Base-by-base conservation (phyloP, 2,888 invertebrate species). In the Heliconius cydno region DNA sequence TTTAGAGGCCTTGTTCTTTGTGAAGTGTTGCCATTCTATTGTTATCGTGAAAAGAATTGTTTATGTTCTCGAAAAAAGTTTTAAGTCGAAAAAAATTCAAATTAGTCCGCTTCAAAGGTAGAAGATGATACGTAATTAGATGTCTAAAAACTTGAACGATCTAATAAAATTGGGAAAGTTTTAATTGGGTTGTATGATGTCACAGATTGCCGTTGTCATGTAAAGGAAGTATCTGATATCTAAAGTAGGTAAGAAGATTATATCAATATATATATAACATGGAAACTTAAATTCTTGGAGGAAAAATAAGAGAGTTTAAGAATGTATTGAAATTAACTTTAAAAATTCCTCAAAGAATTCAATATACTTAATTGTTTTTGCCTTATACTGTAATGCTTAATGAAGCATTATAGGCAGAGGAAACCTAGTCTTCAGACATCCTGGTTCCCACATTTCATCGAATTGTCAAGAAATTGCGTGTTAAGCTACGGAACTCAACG, bases 11-110 rank as follows among this genome's bases (percentile, higher is more conserved):
- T 68, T 38, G 28, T 71, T 67, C 68, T 77, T 78, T 82, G 52
- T 71, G 34, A 75, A 77, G 41, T 71, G 72, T 79, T 78, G 65
- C 25, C 28, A 28, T 65, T 60, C 75, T 73, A 79, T 81, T 82
- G 82, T 81, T 81, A 66, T 65, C 52, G 41, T 52, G 72, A 52
- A 78, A 79, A 76, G 72, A 80, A 78, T 75, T 76, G 71, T 81
- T 82, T 82, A 79, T 74, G 76, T 28, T 79, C 34, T 15, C 34
- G 30, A 60, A 68, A 73, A 77, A 70, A 79, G 63, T 73, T 78
- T 76, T 30, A 71, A 76, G 76, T 70, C 28, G 57, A 73, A 78
- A 68, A 25, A 73, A 63, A 68, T 25, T 57, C 68, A 52, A 57
- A 79, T 73, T 65, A 75, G 28, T 65, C 28, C n/a, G 30, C 30